phyloP scores from a whole-genome alignment of 2,797 vertebrate genomes.

The Pseudochaenichthys georgianus region DNA sequence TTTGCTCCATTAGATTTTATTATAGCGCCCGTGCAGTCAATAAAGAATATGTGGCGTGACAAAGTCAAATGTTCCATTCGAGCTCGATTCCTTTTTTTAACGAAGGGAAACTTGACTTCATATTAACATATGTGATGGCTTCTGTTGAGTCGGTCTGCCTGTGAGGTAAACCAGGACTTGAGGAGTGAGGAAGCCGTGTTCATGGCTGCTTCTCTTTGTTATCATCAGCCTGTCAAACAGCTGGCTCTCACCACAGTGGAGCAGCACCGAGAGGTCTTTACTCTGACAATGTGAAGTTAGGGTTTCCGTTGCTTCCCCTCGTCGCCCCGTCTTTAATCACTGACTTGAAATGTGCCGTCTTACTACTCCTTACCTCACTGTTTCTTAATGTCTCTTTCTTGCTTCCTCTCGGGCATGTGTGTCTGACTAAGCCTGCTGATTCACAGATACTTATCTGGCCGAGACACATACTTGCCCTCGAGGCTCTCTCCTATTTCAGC shows the following conservation, averaged over 20 bases:
- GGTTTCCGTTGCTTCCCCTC: slow-evolving; percentile 43
- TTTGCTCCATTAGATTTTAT: slow-evolving; percentile 14
- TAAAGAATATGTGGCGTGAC: slow-evolving; percentile 14
- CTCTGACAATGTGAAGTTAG: slow-evolving; percentile 62
- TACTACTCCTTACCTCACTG: slow-evolving; percentile 14
- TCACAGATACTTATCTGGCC: slow-evolving; percentile 80
- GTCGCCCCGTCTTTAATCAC: not conserved
- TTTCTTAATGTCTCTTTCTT: slow-evolving; percentile 35
- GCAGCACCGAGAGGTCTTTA: slow-evolving; percentile 54
- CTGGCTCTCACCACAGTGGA: slow-evolving; percentile 62
- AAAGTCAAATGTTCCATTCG: slow-evolving; percentile 5
- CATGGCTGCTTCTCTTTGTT: slow-evolving; percentile 64
- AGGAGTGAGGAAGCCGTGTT: slow-evolving; percentile 31
- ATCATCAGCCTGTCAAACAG: slow-evolving; percentile 71
- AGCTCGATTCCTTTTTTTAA: slow-evolving; percentile 5
- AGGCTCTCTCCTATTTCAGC: slow-evolving; percentile 59
- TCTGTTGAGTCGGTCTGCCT: slow-evolving; percentile 37
- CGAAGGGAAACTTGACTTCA: slow-evolving; percentile 34
- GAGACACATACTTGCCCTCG: slow-evolving; percentile 69
- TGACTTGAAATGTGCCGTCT: slow-evolving; percentile 21
- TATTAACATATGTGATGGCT: slow-evolving; percentile 43
- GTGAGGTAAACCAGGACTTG: slow-evolving; percentile 48
- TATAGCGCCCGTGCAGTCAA: not conserved
- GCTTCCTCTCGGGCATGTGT: slow-evolving; percentile 60
- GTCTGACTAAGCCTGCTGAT: slow-evolving; percentile 77